Conservation (phyloP, 2,113 vertebrate species). For the Acanthisitta chloris region DNA sequence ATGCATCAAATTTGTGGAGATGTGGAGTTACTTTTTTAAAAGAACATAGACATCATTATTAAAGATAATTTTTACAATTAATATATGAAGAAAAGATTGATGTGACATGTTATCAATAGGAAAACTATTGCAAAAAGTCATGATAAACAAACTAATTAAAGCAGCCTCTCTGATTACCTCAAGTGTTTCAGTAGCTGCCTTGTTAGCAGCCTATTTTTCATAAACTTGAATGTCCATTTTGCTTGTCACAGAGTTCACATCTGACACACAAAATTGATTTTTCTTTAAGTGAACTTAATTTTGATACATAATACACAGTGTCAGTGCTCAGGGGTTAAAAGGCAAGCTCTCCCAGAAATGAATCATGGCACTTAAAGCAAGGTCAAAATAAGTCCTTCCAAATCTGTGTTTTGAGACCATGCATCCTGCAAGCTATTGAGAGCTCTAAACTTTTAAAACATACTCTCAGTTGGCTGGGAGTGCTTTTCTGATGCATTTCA, state of each 20-base stretch:
- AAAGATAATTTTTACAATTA: neutral
- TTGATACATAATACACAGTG: neutral
- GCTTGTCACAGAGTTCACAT: neutral
- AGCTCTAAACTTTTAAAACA: slow-evolving; percentile 17
- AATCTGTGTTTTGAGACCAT: neutral
- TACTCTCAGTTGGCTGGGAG: neutral
- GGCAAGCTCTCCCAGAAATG: slow-evolving; percentile 1
- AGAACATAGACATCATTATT: neutral
- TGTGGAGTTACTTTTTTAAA: neutral
- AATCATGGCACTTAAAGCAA: slow-evolving; percentile 12
- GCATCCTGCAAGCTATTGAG: neutral
- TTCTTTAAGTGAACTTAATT: slow-evolving; percentile 38
- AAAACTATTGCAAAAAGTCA: neutral
- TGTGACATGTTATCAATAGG: neutral
- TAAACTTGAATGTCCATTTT: slow-evolving; percentile 7
- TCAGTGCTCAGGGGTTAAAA: slow-evolving; percentile 31
- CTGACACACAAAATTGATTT: slow-evolving; percentile 18
- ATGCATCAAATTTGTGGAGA: neutral
- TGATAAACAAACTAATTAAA: neutral
- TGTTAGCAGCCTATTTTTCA: neutral
- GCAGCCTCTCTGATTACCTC: neutral
- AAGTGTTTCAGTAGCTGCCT: neutral
- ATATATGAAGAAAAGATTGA: neutral
- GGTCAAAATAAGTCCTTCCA: slow-evolving; percentile 53
- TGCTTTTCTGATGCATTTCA: slow-evolving; percentile 12